phyloP scores from a whole-genome alignment of 2,888 invertebrate species.

The Dicycla oo region DNA sequence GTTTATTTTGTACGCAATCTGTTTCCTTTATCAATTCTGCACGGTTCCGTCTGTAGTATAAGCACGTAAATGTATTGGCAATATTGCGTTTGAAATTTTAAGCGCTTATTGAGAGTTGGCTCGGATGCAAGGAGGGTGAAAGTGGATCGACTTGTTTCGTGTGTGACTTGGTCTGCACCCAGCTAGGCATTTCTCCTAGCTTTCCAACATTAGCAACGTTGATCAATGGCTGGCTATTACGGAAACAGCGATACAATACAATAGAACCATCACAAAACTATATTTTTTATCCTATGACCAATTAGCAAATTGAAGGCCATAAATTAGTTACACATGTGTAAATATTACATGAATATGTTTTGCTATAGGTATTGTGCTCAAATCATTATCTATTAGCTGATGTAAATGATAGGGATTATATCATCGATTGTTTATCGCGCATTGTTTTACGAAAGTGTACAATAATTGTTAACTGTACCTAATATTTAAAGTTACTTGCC shows the following conservation, averaged over 20 bases:
- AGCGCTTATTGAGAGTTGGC: constrained; percentile 43
- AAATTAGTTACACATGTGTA: constrained; percentile 52
- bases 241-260: constrained; percentile 45
- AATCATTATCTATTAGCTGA: constrained; percentile 45
- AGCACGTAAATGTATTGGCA: constrained; percentile 43
- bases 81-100: constrained; percentile 48
- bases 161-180: constrained; percentile 69
- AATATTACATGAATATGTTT: constrained; percentile 44
- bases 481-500: constrained; percentile 1
- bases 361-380: constrained; percentile 36
- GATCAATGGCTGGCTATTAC: constrained; percentile 42
- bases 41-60: constrained; percentile 22
- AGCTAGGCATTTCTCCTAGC: constrained; percentile 77
- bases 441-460: constrained; percentile 43
- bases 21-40: constrained; percentile 23
- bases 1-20: constrained; percentile 34
- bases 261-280: constrained; percentile 35
- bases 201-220: constrained; percentile 74
- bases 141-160: constrained; percentile 79
- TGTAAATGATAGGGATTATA: constrained; percentile 52
- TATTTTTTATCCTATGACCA: constrained; percentile 51
- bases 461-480: constrained; percentile 8
- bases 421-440: constrained; percentile 50
- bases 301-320: constrained; percentile 52
- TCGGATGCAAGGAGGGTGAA: constrained; percentile 76